These are phyloP conservation scores for Tetramorium parvispinum DNA, from an alignment of 1,140 invertebrate genomes.

Conservation along the genomic window DNA sequence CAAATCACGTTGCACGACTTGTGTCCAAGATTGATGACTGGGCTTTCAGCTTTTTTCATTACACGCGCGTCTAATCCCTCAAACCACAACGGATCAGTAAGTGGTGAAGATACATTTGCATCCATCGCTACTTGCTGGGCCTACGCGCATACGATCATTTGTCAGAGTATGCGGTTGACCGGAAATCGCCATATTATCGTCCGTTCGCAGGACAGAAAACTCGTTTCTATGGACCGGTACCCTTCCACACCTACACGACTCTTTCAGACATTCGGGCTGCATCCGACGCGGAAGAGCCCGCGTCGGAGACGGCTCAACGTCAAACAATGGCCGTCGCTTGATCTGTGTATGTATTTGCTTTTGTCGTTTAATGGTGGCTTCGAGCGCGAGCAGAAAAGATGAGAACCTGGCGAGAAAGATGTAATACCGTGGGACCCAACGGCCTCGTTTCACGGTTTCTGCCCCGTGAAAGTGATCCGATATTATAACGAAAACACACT, in stretches of 20 bases:
- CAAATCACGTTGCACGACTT: constrained; percentile 30
- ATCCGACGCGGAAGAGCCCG: constrained; percentile 49
- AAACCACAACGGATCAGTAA: constrained; percentile 20
- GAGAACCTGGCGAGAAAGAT: constrained; percentile 28
- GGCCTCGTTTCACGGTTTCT: constrained; percentile 78
- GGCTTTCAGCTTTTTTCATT: constrained; percentile 8
- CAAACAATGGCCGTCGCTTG: constrained; percentile 52
- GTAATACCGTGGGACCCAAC: constrained; percentile 81
- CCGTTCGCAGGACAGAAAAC: constrained; percentile 14
- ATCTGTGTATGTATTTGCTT: constrained; percentile 41
- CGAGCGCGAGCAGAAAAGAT: constrained; percentile 29
- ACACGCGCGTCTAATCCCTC: constrained; percentile 22
- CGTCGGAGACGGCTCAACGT: constrained; percentile 46
- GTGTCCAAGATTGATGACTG: constrained; percentile 13
- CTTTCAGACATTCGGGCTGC: not conserved
- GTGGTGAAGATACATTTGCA: constrained; percentile 23
- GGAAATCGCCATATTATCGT: constrained; percentile 26
- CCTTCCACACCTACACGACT: constrained; percentile 47
- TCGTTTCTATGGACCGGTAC: constrained; percentile 57
- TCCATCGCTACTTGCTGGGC: constrained; percentile 9
- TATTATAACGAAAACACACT: constrained; percentile 69
- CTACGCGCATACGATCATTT: constrained; percentile 10
- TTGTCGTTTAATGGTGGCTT: constrained; percentile 51
- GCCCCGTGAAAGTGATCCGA: constrained; percentile 82
- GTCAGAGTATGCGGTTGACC: constrained; percentile 5